Percentiles rank a stretch among this genome's conserved stretches.
phyloP scores from a whole-genome alignment of 2,113 vertebrate genomes.

The Paracanthobrama guichenoti region DNA sequence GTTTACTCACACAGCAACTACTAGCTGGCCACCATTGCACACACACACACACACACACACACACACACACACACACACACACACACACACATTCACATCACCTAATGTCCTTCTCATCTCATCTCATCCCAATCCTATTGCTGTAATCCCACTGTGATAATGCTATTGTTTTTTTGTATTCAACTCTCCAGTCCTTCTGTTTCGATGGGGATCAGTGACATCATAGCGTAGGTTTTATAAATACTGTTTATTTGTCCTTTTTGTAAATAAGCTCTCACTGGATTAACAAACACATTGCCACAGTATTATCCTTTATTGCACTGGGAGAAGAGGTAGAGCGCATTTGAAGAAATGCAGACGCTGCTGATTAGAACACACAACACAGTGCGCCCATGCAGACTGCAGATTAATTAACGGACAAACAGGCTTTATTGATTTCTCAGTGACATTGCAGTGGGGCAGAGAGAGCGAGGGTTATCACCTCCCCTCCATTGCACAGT shows the following conservation, averaged over 20 bases:
- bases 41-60: constrained; percentile 17
- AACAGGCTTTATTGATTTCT: constrained; percentile 38
- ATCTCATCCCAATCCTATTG: constrained; percentile 31
- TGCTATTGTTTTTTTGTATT: constrained; percentile 29
- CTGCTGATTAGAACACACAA: constrained; percentile 31
- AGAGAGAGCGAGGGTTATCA: constrained; percentile 18
- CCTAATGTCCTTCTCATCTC: constrained; percentile 19
- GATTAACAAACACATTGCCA: constrained; percentile 31
- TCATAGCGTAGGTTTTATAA: constrained; percentile 19
- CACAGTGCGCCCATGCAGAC: constrained; percentile 13
- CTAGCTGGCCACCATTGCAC: background rate
- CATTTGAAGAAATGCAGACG: constrained; percentile 2
- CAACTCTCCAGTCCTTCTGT: constrained; percentile 24
- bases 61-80: constrained; percentile 20
- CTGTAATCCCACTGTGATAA: constrained; percentile 38
- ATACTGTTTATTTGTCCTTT: constrained; percentile 19
- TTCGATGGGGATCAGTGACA: constrained; percentile 38
- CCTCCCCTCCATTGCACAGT: background rate
- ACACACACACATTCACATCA: constrained; percentile 6
- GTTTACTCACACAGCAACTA: no score
- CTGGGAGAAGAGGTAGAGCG: background rate
- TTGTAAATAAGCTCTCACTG: constrained; percentile 21
- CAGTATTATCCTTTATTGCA: constrained; percentile 15
- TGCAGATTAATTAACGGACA: constrained; percentile 43
- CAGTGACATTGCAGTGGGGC: constrained; percentile 17